Evolutionary conservation across 2,888 invertebrate species (phyloP).

Genomic region (Kryphioiulus occultus): DNA sequence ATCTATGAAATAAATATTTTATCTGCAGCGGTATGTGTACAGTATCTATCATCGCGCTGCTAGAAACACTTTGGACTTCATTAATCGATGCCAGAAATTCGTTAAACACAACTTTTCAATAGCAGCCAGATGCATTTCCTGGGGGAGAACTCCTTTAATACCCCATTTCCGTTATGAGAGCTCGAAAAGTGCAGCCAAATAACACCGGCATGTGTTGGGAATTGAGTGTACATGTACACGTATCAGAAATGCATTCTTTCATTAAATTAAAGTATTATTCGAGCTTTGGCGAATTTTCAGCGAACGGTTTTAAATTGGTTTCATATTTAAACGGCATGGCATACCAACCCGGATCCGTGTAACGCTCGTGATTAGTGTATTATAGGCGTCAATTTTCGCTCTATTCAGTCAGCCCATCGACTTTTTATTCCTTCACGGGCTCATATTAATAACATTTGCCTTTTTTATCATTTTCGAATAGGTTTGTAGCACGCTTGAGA

Average conservation of each 20-base stretch:
- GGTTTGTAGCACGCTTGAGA: conserved; percentile 1
- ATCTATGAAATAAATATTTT: conserved; percentile 28
- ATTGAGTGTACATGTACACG: not conserved
- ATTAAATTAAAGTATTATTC: conserved; percentile 8
- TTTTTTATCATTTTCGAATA: conserved; percentile 32
- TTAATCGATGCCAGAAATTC: conserved; percentile 29
- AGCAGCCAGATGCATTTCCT: not conserved
- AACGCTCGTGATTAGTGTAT: not conserved
- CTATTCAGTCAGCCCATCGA: not conserved
- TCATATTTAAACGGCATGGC: not conserved
- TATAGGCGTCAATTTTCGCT: not conserved
- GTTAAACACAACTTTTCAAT: not conserved
- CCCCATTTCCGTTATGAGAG: not conserved
- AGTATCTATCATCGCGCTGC: not conserved
- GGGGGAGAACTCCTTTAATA: not conserved
- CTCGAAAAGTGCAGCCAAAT: not conserved
- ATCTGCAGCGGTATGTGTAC: not conserved
- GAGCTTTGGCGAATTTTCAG: conserved; percentile 9
- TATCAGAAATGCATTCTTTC: conserved; percentile 26
- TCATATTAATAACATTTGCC: conserved; percentile 33
- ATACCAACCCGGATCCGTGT: not conserved
- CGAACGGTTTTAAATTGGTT: not conserved
- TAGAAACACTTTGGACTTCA: not conserved
- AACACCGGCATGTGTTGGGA: not conserved
- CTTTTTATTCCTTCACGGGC: conserved; percentile 1